These are phyloP conservation scores for Venturia canescens DNA, from an alignment of 1,140 invertebrate genomes.

Conservation along the genomic window DNA sequence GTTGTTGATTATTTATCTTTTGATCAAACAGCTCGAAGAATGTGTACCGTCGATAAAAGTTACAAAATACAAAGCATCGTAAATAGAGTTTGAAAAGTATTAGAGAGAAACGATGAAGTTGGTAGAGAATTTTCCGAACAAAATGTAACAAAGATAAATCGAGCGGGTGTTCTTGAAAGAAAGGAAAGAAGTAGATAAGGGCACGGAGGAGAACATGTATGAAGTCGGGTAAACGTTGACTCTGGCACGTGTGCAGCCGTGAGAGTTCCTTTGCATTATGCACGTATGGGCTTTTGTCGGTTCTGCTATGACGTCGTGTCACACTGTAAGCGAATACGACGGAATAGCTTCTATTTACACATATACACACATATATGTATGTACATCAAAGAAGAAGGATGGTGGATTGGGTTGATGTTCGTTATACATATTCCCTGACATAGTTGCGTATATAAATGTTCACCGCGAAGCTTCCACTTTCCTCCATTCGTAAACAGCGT, in stretches of 20 bases:
- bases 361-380: not conserved
- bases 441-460: too few relatives aligned
- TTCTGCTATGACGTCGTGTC: slow-evolving; percentile 4
- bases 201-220: not conserved
- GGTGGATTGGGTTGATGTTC: not conserved
- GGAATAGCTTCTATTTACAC: not conserved
- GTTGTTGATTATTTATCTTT: not conserved
- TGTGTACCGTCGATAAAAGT: not conserved
- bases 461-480: too few relatives aligned
- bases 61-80: too few relatives aligned
- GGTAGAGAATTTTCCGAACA: not conserved
- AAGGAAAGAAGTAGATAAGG: not conserved
- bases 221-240: not conserved
- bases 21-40: not conserved
- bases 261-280: slow-evolving; percentile 1
- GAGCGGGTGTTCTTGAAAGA: not conserved
- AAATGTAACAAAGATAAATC: slow-evolving; percentile 20
- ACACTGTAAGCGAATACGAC: not conserved
- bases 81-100: not conserved
- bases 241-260: slow-evolving; percentile 8
- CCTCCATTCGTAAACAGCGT: too few relatives aligned
- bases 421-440: not conserved
- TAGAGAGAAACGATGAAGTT: not conserved
- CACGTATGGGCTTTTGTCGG: slow-evolving; percentile 15
- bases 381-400: not conserved